phyloP scores from a whole-genome alignment of 2,113 vertebrate genomes.

The Apodemus speciosus region DNA sequence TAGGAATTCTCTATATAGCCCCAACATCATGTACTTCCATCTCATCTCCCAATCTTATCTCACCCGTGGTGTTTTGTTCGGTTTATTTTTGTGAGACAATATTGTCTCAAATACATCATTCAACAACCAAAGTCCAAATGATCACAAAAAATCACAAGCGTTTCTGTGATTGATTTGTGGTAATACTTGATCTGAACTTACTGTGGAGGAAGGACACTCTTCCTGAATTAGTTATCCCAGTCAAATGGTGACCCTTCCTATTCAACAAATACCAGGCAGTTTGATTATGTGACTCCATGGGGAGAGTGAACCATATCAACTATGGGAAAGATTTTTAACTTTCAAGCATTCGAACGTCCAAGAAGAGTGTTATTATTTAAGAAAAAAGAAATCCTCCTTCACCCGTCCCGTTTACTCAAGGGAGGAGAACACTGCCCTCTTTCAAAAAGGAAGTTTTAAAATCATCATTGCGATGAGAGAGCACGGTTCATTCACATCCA shows the following conservation, averaged over 20 bases:
- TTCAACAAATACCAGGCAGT: conserved; percentile 34
- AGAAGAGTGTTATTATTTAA: neutral
- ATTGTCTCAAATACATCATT: neutral
- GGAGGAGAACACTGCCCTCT: neutral
- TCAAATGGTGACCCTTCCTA: neutral
- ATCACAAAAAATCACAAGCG: neutral
- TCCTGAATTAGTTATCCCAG: neutral
- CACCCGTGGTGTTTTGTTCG: neutral
- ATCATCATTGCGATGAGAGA: neutral
- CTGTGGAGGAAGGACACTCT: neutral
- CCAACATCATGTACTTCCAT: neutral
- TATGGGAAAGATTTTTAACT: neutral
- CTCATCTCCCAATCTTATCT: neutral
- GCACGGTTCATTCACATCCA: neutral
- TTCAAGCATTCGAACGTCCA: conserved; percentile 13
- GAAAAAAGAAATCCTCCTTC: neutral
- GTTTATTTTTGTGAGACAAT: conserved; percentile 41
- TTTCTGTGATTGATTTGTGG: neutral
- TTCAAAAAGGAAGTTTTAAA: neutral
- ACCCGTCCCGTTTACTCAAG: neutral
- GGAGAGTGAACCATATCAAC: neutral
- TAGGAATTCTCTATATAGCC: neutral
- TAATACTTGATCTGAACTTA: conserved; percentile 7
- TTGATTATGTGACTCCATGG: neutral
- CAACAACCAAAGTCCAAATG: neutral